Conservation (phyloP, 64 coral and sea anemone genomes). For the Exaiptasia diaphana region DNA sequence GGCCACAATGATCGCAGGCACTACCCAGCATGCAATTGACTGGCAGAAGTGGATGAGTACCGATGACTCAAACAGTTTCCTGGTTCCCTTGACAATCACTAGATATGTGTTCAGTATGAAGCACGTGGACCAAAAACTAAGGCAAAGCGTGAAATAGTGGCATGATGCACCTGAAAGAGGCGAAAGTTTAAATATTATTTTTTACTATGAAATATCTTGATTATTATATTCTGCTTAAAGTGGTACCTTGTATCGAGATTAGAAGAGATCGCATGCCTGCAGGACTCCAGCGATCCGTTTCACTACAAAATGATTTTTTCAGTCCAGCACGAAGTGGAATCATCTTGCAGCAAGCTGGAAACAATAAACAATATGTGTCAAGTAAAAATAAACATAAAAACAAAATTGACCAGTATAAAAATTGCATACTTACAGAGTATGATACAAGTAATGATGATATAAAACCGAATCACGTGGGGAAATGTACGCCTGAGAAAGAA, state of each 20-base stretch:
- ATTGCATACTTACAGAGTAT: constrained; percentile 55
- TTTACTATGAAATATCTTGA: not conserved
- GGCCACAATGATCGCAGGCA: constrained; percentile 78
- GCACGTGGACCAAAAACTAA: constrained; percentile 82
- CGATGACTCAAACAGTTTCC: constrained; percentile 44
- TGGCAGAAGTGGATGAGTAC: constrained; percentile 55
- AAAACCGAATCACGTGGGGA: constrained; percentile 88
- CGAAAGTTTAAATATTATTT: not conserved
- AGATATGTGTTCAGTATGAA: constrained; percentile 83
- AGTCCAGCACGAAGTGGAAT: constrained; percentile 69
- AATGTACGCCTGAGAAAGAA: constrained; percentile 65
- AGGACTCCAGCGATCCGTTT: constrained; percentile 50
- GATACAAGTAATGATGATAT: constrained; percentile 82
- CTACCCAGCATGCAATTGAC: constrained; percentile 61
- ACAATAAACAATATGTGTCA: not conserved
- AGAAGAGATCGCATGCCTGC: constrained; percentile 42
- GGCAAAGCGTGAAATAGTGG: constrained; percentile 78
- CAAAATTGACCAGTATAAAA: too few species aligned
- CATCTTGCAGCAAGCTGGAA: constrained; percentile 70
- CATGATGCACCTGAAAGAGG: constrained; percentile 52
- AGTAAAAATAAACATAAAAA: not conserved
- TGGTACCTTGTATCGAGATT: constrained; percentile 78
- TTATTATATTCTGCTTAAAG: not conserved
- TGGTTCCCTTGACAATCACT: constrained; percentile 63
- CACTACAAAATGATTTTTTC: constrained; percentile 61